Percentiles rank a stretch among this genome's conserved stretches.
Evolutionary conservation across 2,113 vertebrate genomes (phyloP).

Genomic region (Mirounga angustirostris): DNA sequence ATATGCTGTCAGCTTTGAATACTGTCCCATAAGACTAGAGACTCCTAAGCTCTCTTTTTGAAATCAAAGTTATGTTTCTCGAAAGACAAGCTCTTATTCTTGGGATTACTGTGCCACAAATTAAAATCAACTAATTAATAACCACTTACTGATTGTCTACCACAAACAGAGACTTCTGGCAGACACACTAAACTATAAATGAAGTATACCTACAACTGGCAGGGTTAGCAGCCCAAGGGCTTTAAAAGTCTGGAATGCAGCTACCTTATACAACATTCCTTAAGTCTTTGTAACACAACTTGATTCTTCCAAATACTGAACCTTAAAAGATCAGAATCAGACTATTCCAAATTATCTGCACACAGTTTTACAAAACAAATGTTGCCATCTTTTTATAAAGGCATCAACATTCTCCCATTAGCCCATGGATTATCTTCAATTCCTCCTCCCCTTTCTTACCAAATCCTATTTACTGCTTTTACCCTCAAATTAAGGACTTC

Average conservation of each 20-base stretch:
- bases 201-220: neutral
- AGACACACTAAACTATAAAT: constrained; percentile 1
- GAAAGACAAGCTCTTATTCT: constrained; percentile 33
- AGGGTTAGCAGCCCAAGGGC: neutral
- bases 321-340: neutral
- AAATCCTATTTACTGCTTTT: neutral
- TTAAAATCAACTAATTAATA: constrained; percentile 37
- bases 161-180: neutral
- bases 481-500: neutral
- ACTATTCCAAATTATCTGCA: neutral
- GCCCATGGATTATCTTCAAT: neutral
- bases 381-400: neutral
- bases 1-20: neutral
- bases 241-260: neutral
- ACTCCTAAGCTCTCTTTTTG: neutral
- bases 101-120: constrained; percentile 43
- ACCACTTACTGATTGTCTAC: neutral
- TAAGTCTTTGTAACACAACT: neutral
- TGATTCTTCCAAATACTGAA: constrained; percentile 6
- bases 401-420: neutral
- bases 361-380: neutral
- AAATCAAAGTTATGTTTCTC: constrained; percentile 30
- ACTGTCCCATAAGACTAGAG: neutral
- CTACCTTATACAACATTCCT: neutral
- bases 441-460: neutral